These are phyloP conservation scores for Augochlorella aurata DNA, from an alignment of 2,888 invertebrate genomes.

Conservation along the genomic window DNA sequence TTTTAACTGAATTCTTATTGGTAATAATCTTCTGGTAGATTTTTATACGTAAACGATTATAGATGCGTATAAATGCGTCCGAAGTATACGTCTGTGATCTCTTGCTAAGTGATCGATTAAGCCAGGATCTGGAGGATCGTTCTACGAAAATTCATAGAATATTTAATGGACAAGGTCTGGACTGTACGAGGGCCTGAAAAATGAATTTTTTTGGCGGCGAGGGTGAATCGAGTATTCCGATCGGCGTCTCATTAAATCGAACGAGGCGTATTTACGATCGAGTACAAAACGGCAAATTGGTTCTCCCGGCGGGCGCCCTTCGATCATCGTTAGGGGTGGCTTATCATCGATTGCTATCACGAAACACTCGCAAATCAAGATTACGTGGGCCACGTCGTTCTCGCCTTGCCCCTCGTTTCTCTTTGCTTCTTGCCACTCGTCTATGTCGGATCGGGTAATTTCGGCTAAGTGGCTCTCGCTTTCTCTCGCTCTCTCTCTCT, in stretches of 20 bases:
- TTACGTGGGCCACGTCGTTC: conserved; percentile 34
- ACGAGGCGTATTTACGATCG: not conserved
- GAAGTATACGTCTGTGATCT: no score
- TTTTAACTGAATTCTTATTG: no score
- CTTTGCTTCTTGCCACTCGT: conserved; percentile 50
- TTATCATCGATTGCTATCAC: conserved; percentile 44
- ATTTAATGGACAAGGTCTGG: no score
- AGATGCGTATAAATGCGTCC: no score
- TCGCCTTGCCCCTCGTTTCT: conserved; percentile 22
- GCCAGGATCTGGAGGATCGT: no score
- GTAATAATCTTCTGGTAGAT: no score
- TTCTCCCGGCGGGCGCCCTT: not conserved
- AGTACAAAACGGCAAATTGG: conserved; percentile 31
- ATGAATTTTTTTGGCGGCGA: not conserved
- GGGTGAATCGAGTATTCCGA: not conserved
- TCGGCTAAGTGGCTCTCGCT: conserved; percentile 55
- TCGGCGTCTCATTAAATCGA: not conserved
- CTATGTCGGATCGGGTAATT: conserved; percentile 57
- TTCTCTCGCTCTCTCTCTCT: not conserved
- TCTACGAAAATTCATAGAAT: no score
- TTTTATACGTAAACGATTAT: no score
- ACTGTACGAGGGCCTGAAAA: not conserved
- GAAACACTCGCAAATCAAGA: conserved; percentile 47
- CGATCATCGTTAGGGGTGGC: conserved; percentile 31
- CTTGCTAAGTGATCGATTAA: no score